Evolutionary conservation across 2,113 vertebrate species (phyloP).

Genomic region (Passerina amoena): DNA sequence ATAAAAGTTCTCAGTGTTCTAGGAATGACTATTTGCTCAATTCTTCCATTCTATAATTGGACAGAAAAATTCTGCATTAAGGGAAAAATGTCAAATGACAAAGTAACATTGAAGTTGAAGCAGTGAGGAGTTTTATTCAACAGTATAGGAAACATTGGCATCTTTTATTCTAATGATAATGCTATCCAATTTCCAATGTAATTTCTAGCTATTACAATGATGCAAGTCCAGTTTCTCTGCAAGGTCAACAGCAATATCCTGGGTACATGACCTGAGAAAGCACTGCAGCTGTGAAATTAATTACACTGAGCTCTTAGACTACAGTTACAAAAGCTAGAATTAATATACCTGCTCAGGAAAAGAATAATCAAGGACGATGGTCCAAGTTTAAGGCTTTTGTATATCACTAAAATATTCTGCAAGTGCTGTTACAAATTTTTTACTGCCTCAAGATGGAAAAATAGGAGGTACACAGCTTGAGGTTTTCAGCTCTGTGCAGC

Average conservation of each 20-base stretch:
- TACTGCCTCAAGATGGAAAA: not conserved
- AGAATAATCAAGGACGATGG: not conserved
- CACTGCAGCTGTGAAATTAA: not conserved
- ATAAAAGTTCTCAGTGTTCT: not conserved
- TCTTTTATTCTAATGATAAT: not conserved
- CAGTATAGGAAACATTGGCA: not conserved
- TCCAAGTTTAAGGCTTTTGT: not conserved
- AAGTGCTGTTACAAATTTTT: not conserved
- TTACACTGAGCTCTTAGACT: not conserved
- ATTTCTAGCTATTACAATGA: not conserved
- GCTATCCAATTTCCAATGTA: not conserved
- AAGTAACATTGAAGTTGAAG: not conserved
- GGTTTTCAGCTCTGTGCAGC: not conserved
- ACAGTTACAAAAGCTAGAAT: not conserved
- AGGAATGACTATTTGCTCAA: not conserved
- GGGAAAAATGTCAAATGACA: not conserved
- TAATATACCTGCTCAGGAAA: not conserved
- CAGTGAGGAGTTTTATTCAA: not conserved
- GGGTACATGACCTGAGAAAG: not conserved
- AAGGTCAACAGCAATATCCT: not conserved
- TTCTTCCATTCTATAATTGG: not conserved
- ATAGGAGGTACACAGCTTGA: accelerated
- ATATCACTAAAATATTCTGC: not conserved
- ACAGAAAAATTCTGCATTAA: not conserved
- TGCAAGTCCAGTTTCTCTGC: not conserved